Base-by-base conservation (phyloP, 2,888 invertebrate species). In the Pycnomerus fuliginosus region DNA sequence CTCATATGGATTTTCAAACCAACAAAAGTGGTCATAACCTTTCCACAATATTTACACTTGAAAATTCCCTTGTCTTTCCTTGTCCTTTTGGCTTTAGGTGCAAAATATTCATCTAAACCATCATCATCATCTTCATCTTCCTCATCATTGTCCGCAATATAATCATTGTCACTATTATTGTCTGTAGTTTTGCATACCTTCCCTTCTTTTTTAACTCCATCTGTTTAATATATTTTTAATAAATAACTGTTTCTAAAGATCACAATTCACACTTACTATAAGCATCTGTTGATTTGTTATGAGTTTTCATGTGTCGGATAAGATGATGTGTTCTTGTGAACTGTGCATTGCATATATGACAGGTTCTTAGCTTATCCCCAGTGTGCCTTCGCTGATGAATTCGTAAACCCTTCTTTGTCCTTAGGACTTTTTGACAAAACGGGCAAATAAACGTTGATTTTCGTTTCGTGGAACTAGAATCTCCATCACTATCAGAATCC, bases 361-460 rank as follows among this genome's bases (percentile, higher is more conserved):
- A 71, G 17, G 58, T 56, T 41, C 65, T 62, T 42, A 69, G 50
- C 50, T 69, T 69, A 14, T 59, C 38, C 3, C 83, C 83, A 0
- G 83, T 84, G 52, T 84, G 84, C 0, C 82, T 74, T 1, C 83
- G 75, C 78, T 83, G 82, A 54, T 84, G 84, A 2, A 84, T 62
- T 43, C 61, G 61, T 17, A 67, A 49, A 25, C 68, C 68, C 30
- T 58, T 52, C 38, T 57, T 58, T 22, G 67, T 66, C 7, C 61
- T 63, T 43, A 68, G 51, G 33, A 62, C 55, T 53, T 70, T 70
- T 30, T 64, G 52, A 50, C 72, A 72, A 46, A 60, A 66, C 20
- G 53, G 53, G 44, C 72, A 72, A 8, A 60, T 59, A 34, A 65
- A 62, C 7, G 37, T 16, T 16, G 20, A 32, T 16, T 15, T 38